phyloP scores from a whole-genome alignment of 2,113 vertebrate species.

The Gnathonemus longibarbis region DNA sequence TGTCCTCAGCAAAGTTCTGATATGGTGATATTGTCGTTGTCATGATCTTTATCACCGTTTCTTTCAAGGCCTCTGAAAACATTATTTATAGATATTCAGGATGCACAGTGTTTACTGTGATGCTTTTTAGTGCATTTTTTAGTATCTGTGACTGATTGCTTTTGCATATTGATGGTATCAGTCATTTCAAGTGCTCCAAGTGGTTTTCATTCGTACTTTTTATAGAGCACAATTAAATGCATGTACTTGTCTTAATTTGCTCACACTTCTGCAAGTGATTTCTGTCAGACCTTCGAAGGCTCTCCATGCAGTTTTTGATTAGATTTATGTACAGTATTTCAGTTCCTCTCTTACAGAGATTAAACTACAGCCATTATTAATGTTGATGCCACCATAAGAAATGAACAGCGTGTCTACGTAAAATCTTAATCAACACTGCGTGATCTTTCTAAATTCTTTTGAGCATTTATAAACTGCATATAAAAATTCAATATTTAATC shows the following conservation, averaged over 20 bases:
- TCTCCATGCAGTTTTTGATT: neutral
- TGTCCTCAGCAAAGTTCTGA: neutral
- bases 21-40: neutral
- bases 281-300: neutral
- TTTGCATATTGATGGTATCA: neutral
- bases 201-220: conserved; percentile 12
- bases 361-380: neutral
- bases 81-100: conserved; percentile 15
- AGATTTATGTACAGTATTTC: neutral
- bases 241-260: conserved; percentile 11
- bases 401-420: neutral
- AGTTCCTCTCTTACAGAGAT: neutral
- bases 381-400: neutral
- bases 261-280: neutral
- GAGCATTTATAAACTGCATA: neutral
- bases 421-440: neutral
- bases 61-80: neutral
- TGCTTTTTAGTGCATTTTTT: conserved; percentile 2
- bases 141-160: neutral
- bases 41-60: neutral
- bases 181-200: neutral
- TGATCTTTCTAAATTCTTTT: neutral
- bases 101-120: conserved; percentile 12
- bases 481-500: neutral
- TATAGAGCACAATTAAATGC: neutral